phyloP scores from a whole-genome alignment of 2,797 vertebrate genomes.

The Mormyrus hasselquistii region DNA sequence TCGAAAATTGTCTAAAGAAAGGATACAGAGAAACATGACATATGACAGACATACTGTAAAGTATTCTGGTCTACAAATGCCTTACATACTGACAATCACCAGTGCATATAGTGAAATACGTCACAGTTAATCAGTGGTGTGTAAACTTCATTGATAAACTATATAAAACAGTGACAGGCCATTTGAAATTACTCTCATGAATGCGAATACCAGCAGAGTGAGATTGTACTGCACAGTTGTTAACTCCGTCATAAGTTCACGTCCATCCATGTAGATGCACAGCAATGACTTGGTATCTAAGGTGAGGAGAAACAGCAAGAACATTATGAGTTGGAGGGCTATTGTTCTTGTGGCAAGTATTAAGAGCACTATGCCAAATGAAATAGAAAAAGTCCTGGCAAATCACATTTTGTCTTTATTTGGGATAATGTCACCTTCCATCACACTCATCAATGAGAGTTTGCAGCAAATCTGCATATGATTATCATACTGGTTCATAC shows the following conservation, averaged over 20 bases:
- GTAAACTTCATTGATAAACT: background rate
- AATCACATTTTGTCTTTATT: background rate
- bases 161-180: background rate
- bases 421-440: background rate
- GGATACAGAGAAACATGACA: background rate
- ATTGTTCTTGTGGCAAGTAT: background rate
- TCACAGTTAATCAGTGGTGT: background rate
- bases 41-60: background rate
- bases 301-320: background rate
- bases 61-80: background rate
- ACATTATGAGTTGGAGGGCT: background rate
- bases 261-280: background rate
- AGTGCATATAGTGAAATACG: background rate
- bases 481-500: background rate
- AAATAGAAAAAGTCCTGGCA: background rate
- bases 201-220: background rate
- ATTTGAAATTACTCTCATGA: background rate
- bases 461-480: background rate
- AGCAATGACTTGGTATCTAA: background rate
- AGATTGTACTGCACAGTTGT: background rate
- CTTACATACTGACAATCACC: background rate
- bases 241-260: background rate
- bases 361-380: background rate
- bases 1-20: background rate
- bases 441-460: background rate